Conservation (phyloP, 2,797 vertebrate genomes). For the Spizella passerina region DNA sequence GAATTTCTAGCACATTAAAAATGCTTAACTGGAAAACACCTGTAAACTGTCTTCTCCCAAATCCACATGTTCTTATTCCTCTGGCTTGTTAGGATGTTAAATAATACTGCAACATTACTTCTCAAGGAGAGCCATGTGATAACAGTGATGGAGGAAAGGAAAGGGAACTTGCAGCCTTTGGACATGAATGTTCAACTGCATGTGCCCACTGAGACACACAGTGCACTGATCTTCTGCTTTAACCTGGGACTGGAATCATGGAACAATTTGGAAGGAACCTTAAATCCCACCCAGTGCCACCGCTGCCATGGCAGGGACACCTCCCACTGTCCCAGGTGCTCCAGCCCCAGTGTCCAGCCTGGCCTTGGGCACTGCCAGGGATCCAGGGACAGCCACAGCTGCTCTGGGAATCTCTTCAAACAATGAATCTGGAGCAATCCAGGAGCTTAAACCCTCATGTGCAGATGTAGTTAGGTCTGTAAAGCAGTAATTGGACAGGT, state of each 20-base stretch:
- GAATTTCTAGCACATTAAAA: background rate
- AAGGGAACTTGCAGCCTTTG: background rate
- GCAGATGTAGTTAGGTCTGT: background rate
- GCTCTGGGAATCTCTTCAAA: background rate
- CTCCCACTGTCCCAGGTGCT: background rate
- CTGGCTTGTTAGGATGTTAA: background rate
- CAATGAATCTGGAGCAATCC: background rate
- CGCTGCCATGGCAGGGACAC: background rate
- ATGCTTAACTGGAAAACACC: background rate
- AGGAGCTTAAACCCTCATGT: background rate
- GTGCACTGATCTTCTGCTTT: background rate
- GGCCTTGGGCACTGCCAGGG: background rate
- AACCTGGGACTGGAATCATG: background rate
- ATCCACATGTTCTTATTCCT: background rate
- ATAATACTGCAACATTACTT: background rate
- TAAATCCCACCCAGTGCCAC: background rate
- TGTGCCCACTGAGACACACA: background rate
- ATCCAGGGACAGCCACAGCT: background rate
- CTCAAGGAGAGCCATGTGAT: background rate
- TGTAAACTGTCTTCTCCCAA: background rate
- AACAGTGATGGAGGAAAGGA: background rate
- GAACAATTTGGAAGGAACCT: background rate
- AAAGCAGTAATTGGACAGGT: background rate
- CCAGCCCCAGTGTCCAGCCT: fast-evolving
- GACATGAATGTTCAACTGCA: background rate